Evolutionary conservation across 2,113 vertebrate genomes (phyloP), one percentile per base, ranked within the genome.

Genomic region (Abramis brama): DNA sequence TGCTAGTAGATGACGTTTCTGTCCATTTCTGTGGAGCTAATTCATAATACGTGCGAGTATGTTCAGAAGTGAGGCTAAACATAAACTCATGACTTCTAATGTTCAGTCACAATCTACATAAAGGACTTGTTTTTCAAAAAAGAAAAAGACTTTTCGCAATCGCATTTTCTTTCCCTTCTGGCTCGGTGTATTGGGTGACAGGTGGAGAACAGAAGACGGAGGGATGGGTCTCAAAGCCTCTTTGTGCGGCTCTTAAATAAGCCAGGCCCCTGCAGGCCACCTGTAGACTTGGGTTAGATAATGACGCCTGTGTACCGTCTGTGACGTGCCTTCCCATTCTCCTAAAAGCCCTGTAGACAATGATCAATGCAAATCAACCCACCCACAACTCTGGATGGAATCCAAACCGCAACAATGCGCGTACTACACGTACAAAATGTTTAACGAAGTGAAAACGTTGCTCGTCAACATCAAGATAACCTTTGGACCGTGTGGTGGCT

Each of bases 181-280:
- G 68, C 74, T 39, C 10, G 7, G 73, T 5, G 57, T 25, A 39
- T 27, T 78, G 57, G 23, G 59, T 83, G 85, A 68, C 79, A 79
- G 83, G 62, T 39, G 81, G 45, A 47, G 43, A 75, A 79, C 55
- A 84, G 59, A 27, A 84, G 55, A 27, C 36, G 1, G 45, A 60
- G 55, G 83, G 78, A 25, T 62, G 83, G 50, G 70, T 50, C 84
- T 36, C 23, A 55, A 55, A 83, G 47, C 62, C 60, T 57, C 52
- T 81, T 85, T 39, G 55, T 59, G 43, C 33, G 62, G 43, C 47
- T 73, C 75, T 66, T 39, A 88, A 89, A 88, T 84, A 85, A 57
- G 27, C 55, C 77, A 73, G 60, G 50, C 60, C 66, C 77, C 39
- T 76, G 59, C 64, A 45, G 84, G 62, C 84, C 85, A 89, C 84